These are phyloP conservation scores for Polypedilum vanderplanki DNA, from an alignment of 1,140 invertebrate species.

Conservation along the genomic window DNA sequence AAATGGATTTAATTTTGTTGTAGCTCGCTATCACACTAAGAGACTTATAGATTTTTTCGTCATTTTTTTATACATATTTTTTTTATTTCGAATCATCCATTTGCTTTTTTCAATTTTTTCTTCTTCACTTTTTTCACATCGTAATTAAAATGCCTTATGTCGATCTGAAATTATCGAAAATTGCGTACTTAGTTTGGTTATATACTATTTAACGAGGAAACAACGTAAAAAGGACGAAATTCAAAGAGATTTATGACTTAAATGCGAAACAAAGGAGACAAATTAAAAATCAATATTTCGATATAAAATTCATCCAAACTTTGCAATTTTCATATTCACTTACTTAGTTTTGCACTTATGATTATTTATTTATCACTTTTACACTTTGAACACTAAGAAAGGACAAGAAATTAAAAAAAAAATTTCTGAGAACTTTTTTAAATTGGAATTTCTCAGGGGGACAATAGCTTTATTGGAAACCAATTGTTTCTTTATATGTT, in stretches of 20 bases:
- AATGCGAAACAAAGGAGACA: slow-evolving; percentile 8
- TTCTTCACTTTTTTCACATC: slow-evolving; percentile 24
- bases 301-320: neutral
- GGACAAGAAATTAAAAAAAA: neutral
- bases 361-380: neutral
- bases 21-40: slow-evolving; percentile 3
- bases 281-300: slow-evolving; percentile 11
- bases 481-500: too few species aligned
- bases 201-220: neutral
- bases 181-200: neutral
- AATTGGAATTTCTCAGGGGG: neutral
- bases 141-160: neutral
- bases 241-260: neutral
- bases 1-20: neutral
- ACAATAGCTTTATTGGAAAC: neutral
- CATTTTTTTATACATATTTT: slow-evolving; percentile 24
- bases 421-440: slow-evolving; percentile 5
- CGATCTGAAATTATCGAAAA: neutral
- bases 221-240: neutral
- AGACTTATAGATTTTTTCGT: slow-evolving; percentile 27
- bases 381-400: slow-evolving; percentile 13
- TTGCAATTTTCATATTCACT: neutral
- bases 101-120: slow-evolving; percentile 22
- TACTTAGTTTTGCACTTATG: neutral
- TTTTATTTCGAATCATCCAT: slow-evolving; percentile 22